Percentiles rank a stretch among this genome's conserved stretches.
phyloP scores from a whole-genome alignment of 2,113 vertebrate species.

The Apteryx mantelli region DNA sequence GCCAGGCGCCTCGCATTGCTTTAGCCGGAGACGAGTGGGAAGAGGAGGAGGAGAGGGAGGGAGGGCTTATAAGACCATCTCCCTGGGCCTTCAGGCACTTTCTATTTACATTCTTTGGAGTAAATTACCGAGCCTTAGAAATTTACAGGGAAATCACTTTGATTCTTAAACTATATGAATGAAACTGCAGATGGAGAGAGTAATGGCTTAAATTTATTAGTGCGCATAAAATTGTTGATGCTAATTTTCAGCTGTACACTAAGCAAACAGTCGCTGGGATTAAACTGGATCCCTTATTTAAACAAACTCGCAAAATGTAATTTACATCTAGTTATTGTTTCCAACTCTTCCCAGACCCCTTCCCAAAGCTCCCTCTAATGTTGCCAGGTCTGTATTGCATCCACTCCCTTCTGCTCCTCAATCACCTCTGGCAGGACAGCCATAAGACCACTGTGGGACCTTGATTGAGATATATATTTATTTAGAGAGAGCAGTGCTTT shows the following conservation, averaged over 20 bases:
- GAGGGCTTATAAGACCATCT: not conserved
- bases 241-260: conserved; percentile 71
- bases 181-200: conserved; percentile 71
- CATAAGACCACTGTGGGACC: not conserved
- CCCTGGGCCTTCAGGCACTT: conserved; percentile 53
- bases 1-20: fast-evolving
- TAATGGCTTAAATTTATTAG: conserved; percentile 74
- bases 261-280: conserved; percentile 42
- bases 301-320: conserved; percentile 57
- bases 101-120: conserved; percentile 51
- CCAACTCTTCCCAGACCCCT: conserved; percentile 24
- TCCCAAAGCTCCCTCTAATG: conserved; percentile 70
- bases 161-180: conserved; percentile 66
- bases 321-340: conserved; percentile 56
- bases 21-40: not conserved
- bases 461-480: not conserved
- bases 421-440: not conserved
- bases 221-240: conserved; percentile 63
- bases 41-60: not conserved
- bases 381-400: conserved; percentile 35
- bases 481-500: not conserved
- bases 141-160: conserved; percentile 57
- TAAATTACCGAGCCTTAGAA: conserved; percentile 52
- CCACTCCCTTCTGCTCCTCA: not conserved
- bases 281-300: conserved; percentile 67